A percentile compares a stretch with the other conserved stretches of the same genome.
Evolutionary conservation across 2,797 vertebrate species (phyloP).

Genomic region (Lagocephalus sceleratus): DNA sequence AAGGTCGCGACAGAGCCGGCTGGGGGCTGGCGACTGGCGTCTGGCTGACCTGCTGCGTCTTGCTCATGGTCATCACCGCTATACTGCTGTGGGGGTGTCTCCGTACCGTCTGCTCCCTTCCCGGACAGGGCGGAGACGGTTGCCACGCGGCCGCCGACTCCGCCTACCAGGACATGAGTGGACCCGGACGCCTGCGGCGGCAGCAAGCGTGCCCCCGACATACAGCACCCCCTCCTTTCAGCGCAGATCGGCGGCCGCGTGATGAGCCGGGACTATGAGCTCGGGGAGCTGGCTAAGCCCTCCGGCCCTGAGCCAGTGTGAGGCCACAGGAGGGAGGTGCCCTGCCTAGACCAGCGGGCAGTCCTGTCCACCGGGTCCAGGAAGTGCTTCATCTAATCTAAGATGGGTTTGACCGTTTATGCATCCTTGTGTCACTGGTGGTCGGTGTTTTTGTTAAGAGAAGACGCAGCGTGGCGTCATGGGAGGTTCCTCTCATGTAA

Average conservation of each 20-base stretch:
- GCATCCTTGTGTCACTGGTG: too few species aligned
- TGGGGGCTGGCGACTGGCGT: slow-evolving; percentile 83
- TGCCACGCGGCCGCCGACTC: slow-evolving; percentile 28
- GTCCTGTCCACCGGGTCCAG: slow-evolving; percentile 13
- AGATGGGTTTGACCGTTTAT: too few species aligned
- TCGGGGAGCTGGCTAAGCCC: slow-evolving; percentile 46
- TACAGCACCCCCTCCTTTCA: slow-evolving; percentile 60
- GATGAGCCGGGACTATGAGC: slow-evolving; percentile 60
- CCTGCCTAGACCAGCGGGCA: slow-evolving; percentile 6
- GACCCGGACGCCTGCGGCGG: slow-evolving; percentile 35
- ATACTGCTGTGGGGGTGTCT: slow-evolving; percentile 83
- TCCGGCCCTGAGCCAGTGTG: slow-evolving; percentile 47
- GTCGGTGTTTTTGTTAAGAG: too few species aligned
- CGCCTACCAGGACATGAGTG: slow-evolving; percentile 19
- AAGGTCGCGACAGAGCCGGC: slow-evolving; percentile 62
- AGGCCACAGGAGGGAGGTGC: slow-evolving; percentile 56
- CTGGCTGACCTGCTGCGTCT: slow-evolving; percentile 84
- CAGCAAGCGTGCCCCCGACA: slow-evolving; percentile 54
- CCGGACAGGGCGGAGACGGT: slow-evolving; percentile 33
- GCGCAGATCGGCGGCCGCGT: slow-evolving; percentile 21
- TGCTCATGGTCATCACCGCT: slow-evolving; percentile 80
- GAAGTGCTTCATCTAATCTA: too few species aligned
- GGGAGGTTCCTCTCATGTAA: too few species aligned
- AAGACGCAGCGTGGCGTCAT: too few species aligned
- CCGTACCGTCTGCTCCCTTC: slow-evolving; percentile 72